Conservation (phyloP, 1,140 invertebrate species). For the Metopolophium dirhodum region DNA sequence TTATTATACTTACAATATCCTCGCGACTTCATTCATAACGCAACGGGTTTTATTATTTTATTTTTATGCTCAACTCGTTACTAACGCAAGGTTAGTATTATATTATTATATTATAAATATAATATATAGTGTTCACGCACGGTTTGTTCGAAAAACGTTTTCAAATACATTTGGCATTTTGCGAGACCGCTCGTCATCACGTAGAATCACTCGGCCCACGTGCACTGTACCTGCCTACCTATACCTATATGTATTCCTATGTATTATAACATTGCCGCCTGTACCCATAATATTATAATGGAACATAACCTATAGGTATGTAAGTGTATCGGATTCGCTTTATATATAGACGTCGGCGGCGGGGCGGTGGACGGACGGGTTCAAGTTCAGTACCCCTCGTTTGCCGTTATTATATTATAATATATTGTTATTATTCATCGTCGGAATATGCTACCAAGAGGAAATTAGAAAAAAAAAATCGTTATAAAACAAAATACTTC, state of each 20-base stretch:
- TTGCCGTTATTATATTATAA: not conserved
- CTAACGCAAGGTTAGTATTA: not conserved
- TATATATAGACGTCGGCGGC: no score
- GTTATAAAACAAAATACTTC: not conserved
- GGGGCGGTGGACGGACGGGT: not conserved
- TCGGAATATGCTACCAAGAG: not conserved
- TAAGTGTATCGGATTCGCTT: not conserved
- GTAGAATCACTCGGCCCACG: no score
- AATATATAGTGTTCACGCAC: not conserved
- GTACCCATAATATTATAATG: not conserved
- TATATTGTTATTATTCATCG: not conserved
- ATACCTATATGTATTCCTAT: not conserved
- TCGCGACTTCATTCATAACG: slow-evolving; percentile 17
- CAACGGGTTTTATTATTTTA: slow-evolving; percentile 2
- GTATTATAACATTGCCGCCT: not conserved
- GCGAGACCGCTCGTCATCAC: not conserved
- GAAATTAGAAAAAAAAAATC: not conserved
- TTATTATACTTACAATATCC: not conserved
- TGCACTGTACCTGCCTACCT: not conserved
- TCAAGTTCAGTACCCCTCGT: slow-evolving; percentile 36
- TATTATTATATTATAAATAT: not conserved
- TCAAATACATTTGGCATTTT: not conserved
- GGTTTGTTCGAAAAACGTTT: slow-evolving; percentile 28
- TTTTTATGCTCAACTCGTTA: not conserved
- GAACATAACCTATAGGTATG: not conserved